Conservation (phyloP, 2,888 invertebrate genomes). For the Lymantria monacha region DNA sequence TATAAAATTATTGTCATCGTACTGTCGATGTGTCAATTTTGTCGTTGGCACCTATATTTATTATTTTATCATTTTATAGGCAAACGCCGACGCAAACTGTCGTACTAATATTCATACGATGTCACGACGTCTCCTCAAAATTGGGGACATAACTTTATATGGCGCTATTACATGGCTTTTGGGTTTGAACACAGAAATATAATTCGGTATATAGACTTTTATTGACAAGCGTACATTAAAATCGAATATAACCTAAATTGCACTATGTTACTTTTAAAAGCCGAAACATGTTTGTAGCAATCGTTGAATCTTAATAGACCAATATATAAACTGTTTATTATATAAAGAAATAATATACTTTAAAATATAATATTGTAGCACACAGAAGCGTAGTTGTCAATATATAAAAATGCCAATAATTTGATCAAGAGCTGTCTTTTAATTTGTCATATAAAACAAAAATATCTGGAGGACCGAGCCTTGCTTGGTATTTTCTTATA, state of each 20-base stretch:
- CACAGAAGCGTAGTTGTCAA: too few species aligned
- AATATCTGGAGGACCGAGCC: too few species aligned
- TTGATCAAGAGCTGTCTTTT: too few species aligned
- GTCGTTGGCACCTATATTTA: neutral
- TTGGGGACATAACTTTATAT: neutral
- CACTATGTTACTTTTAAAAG: too few species aligned
- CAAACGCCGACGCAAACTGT: neutral
- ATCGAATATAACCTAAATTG: neutral
- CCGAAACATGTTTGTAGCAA: too few species aligned
- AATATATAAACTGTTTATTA: too few species aligned
- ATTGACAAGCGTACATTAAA: neutral
- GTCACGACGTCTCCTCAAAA: neutral
- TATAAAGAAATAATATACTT: too few species aligned
- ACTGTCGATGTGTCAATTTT: conserved; percentile 28
- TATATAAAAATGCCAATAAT: too few species aligned
- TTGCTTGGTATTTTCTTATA: too few species aligned
- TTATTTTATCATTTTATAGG: conserved; percentile 1
- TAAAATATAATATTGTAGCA: too few species aligned
- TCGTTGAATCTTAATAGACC: too few species aligned
- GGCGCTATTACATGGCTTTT: neutral
- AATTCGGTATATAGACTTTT: neutral
- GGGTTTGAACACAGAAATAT: neutral
- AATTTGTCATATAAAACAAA: too few species aligned
- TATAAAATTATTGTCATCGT: conserved; percentile 26
- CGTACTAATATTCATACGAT: neutral